A percentile compares a stretch with the other conserved stretches of the same genome.
Conservation (phyloP, 2,113 vertebrate species). For the Dendrocopos noguchii region DNA sequence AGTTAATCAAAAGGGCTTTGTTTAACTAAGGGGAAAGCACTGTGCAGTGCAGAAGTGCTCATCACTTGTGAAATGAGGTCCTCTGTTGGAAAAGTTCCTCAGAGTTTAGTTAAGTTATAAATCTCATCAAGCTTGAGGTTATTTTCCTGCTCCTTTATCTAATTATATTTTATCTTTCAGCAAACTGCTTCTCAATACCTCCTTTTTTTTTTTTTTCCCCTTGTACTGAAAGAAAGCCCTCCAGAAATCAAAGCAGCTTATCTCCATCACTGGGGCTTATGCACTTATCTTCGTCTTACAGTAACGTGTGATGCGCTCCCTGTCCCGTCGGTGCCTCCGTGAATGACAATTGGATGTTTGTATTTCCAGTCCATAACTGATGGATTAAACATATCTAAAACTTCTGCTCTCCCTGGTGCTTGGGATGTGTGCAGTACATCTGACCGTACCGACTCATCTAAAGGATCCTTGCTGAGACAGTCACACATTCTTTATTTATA, state of each 20-base stretch:
- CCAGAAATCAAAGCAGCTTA: constrained; percentile 61
- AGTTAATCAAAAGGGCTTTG: background rate
- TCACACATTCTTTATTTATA: background rate
- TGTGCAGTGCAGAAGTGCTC: background rate
- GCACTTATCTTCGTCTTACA: constrained; percentile 62
- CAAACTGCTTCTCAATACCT: constrained; percentile 23
- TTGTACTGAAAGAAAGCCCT: constrained; percentile 30
- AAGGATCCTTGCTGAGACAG: background rate
- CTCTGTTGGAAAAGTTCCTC: background rate
- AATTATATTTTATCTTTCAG: constrained; percentile 41
- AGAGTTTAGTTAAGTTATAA: constrained; percentile 10
- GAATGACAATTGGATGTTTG: constrained; percentile 35
- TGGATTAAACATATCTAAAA: background rate
- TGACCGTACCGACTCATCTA: background rate
- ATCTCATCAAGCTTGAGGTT: background rate
- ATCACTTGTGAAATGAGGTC: background rate
- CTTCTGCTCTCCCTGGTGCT: background rate
- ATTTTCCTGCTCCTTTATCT: constrained; percentile 51
- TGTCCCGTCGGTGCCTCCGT: background rate
- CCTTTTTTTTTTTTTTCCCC: background rate
- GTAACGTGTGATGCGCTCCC: background rate
- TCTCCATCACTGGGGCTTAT: constrained; percentile 46
- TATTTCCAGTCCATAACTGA: background rate
- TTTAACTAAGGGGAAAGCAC: background rate
- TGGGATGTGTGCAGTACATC: background rate